Percentiles rank a stretch among this genome's conserved stretches.
phyloP scores from a whole-genome alignment of 2,888 invertebrate genomes.

The Cryptops parisi region DNA sequence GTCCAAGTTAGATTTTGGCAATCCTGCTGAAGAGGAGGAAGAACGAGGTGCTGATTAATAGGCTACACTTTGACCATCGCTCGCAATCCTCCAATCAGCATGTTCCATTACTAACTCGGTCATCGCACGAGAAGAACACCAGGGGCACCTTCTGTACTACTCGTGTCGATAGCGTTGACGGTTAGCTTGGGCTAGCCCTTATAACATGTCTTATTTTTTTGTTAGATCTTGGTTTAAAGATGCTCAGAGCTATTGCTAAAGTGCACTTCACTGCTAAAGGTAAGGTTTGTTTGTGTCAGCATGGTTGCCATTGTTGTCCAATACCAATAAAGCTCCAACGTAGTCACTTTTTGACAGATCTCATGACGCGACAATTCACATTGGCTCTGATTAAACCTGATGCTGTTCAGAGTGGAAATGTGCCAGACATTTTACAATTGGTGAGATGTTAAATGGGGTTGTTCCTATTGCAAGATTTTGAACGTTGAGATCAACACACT shows the following conservation, averaged over 20 bases:
- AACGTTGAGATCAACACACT: neutral
- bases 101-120: no score
- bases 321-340: no score
- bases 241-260: neutral
- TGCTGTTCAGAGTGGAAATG: neutral
- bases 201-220: no score
- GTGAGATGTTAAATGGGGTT: neutral
- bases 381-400: slow-evolving; percentile 1
- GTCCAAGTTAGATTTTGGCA: neutral
- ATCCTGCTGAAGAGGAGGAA: neutral
- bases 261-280: slow-evolving; percentile 2
- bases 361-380: neutral
- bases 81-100: no score
- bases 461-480: neutral
- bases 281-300: no score
- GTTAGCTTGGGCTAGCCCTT: no score
- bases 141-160: no score
- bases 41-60: no score
- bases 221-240: neutral
- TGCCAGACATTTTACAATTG: neutral
- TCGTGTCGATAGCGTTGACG: no score
- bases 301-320: no score
- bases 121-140: no score
- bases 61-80: no score
- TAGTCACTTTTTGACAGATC: neutral